A percentile compares a stretch with the other conserved stretches of the same genome.
Evolutionary conservation across 1,140 invertebrate genomes (phyloP).

Genomic region (Myzus persicae): DNA sequence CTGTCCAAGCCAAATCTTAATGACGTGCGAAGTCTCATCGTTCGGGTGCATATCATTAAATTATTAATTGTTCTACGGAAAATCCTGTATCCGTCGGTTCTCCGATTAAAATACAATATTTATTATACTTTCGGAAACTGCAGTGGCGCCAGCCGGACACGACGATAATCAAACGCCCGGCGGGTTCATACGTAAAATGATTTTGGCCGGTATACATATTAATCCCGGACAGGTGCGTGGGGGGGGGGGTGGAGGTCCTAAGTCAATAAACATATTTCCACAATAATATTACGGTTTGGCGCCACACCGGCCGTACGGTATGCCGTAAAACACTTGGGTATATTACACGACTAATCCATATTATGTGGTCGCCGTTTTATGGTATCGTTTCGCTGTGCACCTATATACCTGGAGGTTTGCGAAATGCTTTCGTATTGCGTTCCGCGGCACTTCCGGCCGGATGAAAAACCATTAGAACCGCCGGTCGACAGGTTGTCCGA

Average conservation of each 20-base stretch:
- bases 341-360: neutral
- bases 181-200: neutral
- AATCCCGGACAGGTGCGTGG: neutral
- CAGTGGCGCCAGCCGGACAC: no score
- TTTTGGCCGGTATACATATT: neutral
- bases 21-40: no score
- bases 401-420: neutral
- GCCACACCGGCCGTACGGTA: no score
- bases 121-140: neutral
- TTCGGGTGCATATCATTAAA: no score
- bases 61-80: no score
- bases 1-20: no score
- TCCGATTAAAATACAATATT: neutral
- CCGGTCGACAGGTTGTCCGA: neutral
- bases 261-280: neutral
- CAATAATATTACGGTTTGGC: neutral
- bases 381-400: neutral
- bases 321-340: neutral
- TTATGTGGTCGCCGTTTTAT: neutral
- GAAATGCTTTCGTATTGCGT: neutral
- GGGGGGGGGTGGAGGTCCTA: neutral
- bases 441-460: neutral
- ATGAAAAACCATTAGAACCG: neutral
- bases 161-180: neutral
- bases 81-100: no score